Base-by-base conservation (phyloP, 2,888 invertebrate genomes). In the Sinotaia quadrata region DNA sequence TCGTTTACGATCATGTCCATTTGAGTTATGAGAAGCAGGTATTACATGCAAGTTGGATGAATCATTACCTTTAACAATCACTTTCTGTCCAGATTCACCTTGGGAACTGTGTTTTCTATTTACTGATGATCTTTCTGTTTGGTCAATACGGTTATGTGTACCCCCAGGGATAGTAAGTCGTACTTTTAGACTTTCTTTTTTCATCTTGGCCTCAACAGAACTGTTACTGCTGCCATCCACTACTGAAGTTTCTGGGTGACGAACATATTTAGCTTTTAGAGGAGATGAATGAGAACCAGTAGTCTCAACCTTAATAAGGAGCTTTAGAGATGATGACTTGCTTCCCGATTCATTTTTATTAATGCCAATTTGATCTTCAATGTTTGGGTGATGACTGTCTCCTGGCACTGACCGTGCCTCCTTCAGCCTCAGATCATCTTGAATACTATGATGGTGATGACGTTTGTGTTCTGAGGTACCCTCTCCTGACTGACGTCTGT, bases 271-370 rank as follows among this genome's bases (percentile, higher is more conserved):
- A 24, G 29, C 21, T 27, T 54, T 54, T 18, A 54, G 5, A 1
- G 54, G 54, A 3, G 54, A 54, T 4, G 54, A 54, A 54, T 54
- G 54, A 29, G 54, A 24, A n/a, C 54, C 54, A 31, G 54, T 29
- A 12, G 54, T 29, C 27, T 54, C 54, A 3, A 24, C 27, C 27
- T 54, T 73, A 12, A 73, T 70, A 34, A 65, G 70, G n/a, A 73
- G 54, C 57, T 70, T 70, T 21, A 73, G 68, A n/a, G 70, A 68
- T 21, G 68, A 41, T 54, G 68, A 68, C 15, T 70, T 70, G 31
- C 69, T 70, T 68, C 63, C 68, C 7, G 18, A 47, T 47, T 47
- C 47, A n/a, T 24, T 47, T n/a, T 24, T 18, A 18, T 24, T 7
- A 1, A 1, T 18, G 65, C 68, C 70, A 27, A 27, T 47, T 41